These are phyloP conservation scores for Pteronura brasiliensis DNA, from an alignment of 2,113 vertebrate genomes.

Conservation along the genomic window DNA sequence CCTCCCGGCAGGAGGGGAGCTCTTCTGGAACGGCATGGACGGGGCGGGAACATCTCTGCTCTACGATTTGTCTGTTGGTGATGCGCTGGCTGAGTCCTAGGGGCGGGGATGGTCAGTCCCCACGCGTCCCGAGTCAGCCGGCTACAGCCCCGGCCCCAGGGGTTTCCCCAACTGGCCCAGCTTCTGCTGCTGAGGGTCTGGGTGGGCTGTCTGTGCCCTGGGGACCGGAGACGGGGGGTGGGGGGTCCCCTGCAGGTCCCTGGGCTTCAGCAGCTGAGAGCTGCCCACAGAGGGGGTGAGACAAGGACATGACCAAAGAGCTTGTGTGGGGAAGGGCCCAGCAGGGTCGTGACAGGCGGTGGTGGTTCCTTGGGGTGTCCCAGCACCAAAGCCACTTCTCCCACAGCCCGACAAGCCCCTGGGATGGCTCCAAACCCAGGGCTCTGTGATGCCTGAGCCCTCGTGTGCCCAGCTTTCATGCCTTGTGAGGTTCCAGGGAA, in stretches of 20 bases:
- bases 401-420: fast-evolving
- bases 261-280: background rate
- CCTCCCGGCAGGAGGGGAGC: fast-evolving
- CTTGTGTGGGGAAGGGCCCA: fast-evolving
- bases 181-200: background rate
- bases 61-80: background rate
- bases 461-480: fast-evolving
- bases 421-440: fast-evolving
- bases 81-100: fast-evolving
- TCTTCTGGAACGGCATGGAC: fast-evolving
- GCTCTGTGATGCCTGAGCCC: fast-evolving
- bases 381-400: background rate
- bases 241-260: fast-evolving
- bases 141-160: background rate
- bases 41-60: fast-evolving
- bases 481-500: background rate
- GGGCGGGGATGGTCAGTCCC: background rate
- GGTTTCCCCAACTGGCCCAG: too few species aligned
- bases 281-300: background rate
- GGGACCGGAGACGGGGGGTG: background rate
- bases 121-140: fast-evolving
- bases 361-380: too few species aligned
- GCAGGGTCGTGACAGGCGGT: background rate
- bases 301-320: fast-evolving
- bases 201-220: fast-evolving